These are phyloP conservation scores for Eleutherodactylus coqui DNA, from an alignment of 2,797 vertebrate genomes.

Conservation along the genomic window DNA sequence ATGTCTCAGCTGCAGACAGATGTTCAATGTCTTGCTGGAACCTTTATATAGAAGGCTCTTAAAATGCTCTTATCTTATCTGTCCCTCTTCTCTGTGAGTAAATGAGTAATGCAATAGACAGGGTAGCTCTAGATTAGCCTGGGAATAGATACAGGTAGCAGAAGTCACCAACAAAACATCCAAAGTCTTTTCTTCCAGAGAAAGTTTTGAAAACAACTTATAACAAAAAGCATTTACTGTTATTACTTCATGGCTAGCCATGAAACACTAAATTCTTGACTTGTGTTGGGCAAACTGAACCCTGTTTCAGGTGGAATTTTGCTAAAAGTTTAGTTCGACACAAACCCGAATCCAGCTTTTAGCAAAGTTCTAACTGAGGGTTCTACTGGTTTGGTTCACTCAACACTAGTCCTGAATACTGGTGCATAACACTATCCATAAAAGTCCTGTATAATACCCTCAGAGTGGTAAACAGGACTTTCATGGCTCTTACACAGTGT, in stretches of 20 bases:
- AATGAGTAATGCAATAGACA: constrained; percentile 18
- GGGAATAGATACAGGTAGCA: constrained; percentile 19
- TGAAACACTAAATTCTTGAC: neutral
- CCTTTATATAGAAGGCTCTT: constrained; percentile 24
- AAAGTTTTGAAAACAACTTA: constrained; percentile 40
- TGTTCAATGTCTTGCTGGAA: constrained; percentile 48
- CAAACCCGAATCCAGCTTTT: no score
- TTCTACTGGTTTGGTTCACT: no score
- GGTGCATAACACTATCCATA: no score
- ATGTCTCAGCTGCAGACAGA: constrained; percentile 40
- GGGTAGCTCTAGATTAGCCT: constrained; percentile 2
- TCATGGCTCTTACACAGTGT: no score
- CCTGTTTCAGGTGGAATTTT: no score
- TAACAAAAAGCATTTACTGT: no score
- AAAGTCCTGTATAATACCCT: no score
- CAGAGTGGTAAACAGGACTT: no score
- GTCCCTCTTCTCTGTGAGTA: constrained; percentile 12
- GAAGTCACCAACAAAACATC: constrained; percentile 24
- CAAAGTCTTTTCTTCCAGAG: constrained; percentile 45
- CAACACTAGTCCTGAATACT: no score
- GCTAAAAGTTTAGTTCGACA: no score
- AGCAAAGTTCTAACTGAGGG: no score
- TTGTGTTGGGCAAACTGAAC: no score
- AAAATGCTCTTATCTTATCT: constrained; percentile 57
- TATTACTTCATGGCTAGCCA: neutral